Conservation (phyloP, 2,888 invertebrate genomes). For the Plebejus melissa region DNA sequence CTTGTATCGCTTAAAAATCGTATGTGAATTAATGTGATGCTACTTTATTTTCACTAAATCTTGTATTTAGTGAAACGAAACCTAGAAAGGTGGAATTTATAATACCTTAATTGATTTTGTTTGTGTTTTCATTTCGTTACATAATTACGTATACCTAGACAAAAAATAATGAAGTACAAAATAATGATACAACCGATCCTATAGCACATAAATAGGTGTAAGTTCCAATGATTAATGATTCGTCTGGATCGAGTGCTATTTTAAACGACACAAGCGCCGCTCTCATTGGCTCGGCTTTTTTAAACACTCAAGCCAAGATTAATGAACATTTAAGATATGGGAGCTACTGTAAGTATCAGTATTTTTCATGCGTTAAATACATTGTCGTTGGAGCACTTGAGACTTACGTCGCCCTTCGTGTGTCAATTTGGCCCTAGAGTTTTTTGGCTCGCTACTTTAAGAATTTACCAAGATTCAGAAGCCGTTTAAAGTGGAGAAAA, state of each 20-base stretch:
- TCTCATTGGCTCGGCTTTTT: slow-evolving; percentile 66
- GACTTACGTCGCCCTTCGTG: slow-evolving; percentile 32
- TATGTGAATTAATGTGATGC: neutral
- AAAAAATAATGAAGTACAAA: slow-evolving; percentile 3
- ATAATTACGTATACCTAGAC: neutral
- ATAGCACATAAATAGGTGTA: slow-evolving; percentile 43
- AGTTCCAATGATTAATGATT: slow-evolving; percentile 66
- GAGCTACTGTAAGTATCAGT: slow-evolving; percentile 59
- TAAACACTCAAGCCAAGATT: slow-evolving; percentile 68
- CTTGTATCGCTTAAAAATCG: neutral
- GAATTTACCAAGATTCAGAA: neutral
- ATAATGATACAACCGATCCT: slow-evolving; percentile 33
- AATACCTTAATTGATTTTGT: too few species aligned
- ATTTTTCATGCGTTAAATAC: slow-evolving; percentile 66
- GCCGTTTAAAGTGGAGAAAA: neutral
- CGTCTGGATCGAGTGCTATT: slow-evolving; percentile 66
- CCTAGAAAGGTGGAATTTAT: too few species aligned
- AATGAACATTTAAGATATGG: slow-evolving; percentile 67
- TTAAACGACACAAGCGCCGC: slow-evolving; percentile 53
- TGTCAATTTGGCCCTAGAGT: slow-evolving; percentile 4
- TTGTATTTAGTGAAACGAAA: too few species aligned
- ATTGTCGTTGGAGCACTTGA: slow-evolving; percentile 41
- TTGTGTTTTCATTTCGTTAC: too few species aligned
- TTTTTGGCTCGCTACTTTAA: neutral
- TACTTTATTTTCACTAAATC: too few species aligned